These are phyloP conservation scores for Diorhabda carinulata DNA, from an alignment of 1,140 invertebrate species.

Conservation along the genomic window DNA sequence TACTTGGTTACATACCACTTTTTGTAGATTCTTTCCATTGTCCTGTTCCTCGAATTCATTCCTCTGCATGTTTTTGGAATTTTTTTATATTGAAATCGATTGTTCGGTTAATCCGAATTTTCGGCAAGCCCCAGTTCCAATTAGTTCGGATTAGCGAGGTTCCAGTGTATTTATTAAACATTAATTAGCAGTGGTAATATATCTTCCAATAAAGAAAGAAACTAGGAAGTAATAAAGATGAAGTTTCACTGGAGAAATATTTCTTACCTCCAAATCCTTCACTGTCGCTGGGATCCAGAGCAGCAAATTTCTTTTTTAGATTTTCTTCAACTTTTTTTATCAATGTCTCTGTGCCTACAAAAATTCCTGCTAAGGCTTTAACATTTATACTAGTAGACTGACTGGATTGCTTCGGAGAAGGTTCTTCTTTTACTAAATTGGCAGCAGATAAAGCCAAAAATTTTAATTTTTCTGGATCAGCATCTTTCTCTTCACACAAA, in stretches of 20 bases:
- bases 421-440: conserved; percentile 30
- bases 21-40: too few relatives aligned
- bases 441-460: conserved; percentile 52
- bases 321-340: conserved; percentile 50
- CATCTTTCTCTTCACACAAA: conserved; percentile 46
- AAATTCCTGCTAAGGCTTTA: conserved; percentile 44
- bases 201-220: too few relatives aligned
- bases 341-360: conserved; percentile 43
- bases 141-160: too few relatives aligned
- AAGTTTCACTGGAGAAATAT: neutral
- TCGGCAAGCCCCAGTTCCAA: too few relatives aligned
- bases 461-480: conserved; percentile 49
- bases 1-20: too few relatives aligned
- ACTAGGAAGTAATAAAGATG: too few relatives aligned
- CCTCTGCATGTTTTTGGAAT: too few relatives aligned
- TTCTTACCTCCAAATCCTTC: conserved; percentile 54
- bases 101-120: too few relatives aligned
- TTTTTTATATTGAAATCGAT: too few relatives aligned
- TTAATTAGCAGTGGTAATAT: too few relatives aligned
- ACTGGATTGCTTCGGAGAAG: neutral
- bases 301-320: conserved; percentile 50
- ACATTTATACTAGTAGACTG: conserved; percentile 28
- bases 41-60: too few relatives aligned
- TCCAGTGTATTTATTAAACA: too few relatives aligned
- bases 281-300: conserved; percentile 61